phyloP scores from a whole-genome alignment of 64 coral and sea anemone species.

The Stichodactyla helianthus region DNA sequence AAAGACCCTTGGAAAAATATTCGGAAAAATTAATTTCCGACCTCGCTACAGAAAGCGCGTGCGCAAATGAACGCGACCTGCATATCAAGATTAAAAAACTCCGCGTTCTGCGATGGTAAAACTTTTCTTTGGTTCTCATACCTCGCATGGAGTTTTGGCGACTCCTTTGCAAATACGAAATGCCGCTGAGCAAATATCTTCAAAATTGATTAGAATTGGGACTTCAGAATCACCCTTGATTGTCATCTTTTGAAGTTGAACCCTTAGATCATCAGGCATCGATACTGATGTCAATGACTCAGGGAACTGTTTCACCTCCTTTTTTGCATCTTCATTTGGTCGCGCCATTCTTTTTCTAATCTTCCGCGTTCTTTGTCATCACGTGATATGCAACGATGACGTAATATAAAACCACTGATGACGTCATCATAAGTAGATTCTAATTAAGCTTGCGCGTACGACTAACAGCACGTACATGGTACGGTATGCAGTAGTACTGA shows the following conservation, averaged over 20 bases:
- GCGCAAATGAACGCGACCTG: too few species aligned
- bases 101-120: too few species aligned
- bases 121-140: background rate
- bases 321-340: background rate
- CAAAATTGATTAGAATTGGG: conserved; percentile 32
- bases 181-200: conserved; percentile 20
- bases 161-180: conserved; percentile 49
- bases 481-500: too few species aligned
- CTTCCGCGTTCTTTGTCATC: background rate
- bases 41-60: too few species aligned
- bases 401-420: background rate
- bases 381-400: background rate
- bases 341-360: background rate
- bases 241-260: conserved; percentile 17
- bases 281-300: conserved; percentile 7
- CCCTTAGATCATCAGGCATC: conserved; percentile 15
- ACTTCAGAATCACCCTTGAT: conserved; percentile 8
- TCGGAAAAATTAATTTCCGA: too few species aligned
- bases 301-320: conserved; percentile 1
- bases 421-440: too few species aligned
- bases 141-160: conserved; percentile 31
- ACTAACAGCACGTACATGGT: too few species aligned
- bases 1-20: too few species aligned
- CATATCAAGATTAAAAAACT: too few species aligned
- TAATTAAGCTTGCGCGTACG: too few species aligned